These are phyloP conservation scores for Drosophila auraria DNA, from an alignment of 1,140 invertebrate genomes.

Conservation along the genomic window DNA sequence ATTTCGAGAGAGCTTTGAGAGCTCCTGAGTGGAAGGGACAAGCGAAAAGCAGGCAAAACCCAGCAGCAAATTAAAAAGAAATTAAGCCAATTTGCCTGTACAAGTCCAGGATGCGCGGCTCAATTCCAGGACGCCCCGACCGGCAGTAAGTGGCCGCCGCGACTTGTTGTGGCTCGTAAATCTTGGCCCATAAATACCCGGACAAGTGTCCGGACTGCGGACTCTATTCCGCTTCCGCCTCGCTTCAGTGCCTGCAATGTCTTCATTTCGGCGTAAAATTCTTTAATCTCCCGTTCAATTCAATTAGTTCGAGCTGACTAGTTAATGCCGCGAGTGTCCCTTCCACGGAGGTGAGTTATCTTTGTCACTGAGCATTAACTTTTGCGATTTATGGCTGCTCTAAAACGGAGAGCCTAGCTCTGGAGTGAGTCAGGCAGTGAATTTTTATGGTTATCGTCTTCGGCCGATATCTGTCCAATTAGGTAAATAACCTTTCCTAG, in stretches of 20 bases:
- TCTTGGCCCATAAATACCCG: slow-evolving; percentile 79
- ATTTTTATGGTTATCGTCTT: slow-evolving; percentile 33
- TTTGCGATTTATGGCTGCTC: slow-evolving; percentile 73
- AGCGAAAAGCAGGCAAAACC: slow-evolving; percentile 24
- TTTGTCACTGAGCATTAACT: slow-evolving; percentile 75
- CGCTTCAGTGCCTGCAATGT: slow-evolving; percentile 56
- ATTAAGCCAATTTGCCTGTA: slow-evolving; percentile 80
- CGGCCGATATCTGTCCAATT: slow-evolving; percentile 21
- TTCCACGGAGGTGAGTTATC: slow-evolving; percentile 55
- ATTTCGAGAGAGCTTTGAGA: slow-evolving; percentile 51
- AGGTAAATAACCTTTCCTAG: slow-evolving; percentile 24
- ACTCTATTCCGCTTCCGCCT: slow-evolving; percentile 28
- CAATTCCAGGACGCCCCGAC: slow-evolving; percentile 42
- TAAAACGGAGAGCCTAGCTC: not conserved
- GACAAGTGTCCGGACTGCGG: slow-evolving; percentile 36
- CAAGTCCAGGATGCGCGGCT: slow-evolving; percentile 48
- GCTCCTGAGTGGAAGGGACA: slow-evolving; percentile 28
- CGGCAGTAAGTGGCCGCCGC: slow-evolving; percentile 35
- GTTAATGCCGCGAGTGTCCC: slow-evolving; percentile 74
- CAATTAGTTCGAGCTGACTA: slow-evolving; percentile 85
- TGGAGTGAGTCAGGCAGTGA: slow-evolving; percentile 2
- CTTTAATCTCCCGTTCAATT: slow-evolving; percentile 85
- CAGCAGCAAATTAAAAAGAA: slow-evolving; percentile 84
- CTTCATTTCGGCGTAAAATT: slow-evolving; percentile 81
- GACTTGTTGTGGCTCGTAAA: slow-evolving; percentile 80